Evolutionary conservation across 2,888 invertebrate genomes (phyloP), one percentile per base, ranked within the genome.

Genomic region (Asteroscopus sphinx): DNA sequence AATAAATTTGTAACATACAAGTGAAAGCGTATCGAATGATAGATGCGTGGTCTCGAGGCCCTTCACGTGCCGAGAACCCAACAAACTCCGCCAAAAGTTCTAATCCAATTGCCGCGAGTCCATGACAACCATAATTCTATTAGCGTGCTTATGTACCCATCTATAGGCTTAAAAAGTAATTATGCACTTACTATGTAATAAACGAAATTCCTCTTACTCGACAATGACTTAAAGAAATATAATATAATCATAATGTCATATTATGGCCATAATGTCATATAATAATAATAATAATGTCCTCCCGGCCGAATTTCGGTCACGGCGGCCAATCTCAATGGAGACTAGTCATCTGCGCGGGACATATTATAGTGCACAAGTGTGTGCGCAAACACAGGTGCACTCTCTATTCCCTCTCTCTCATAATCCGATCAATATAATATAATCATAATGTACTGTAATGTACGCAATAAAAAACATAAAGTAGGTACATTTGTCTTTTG

Each of bases 41-140:
- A 77, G 62, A 61, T 78, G 76, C 76, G 74, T 74, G 69, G 73
- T 76, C 73, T 72, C 65, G 57, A 71, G 66, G 60, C 72, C 74
- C 62, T 68, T 80, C 80, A 82, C 84, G 83, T 88, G 85, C 69
- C 68, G 73, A 73, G 83, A 89, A 85, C 74, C 89, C 85, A 82
- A 83, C 82, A 77, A 90, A 88, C 83, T 82, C 80, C 77, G 74
- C 87, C 85, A 77, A 90, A 89, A 89, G 75, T 86, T 82, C 63
- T 86, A 89, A 91, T 90, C 91, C 90, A 89, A 91, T 92, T 91
- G 76, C 80, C 47, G 56, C 61, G 57, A 80, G 79, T 76, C 82
- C 76, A 80, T 83, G 80, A 79, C 80, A 77, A 75, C 67, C 66
- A 58, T 86, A 86, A 86, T 85, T 80, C 78, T 76, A 84, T 89